phyloP scores from a whole-genome alignment of 30 jellyfish, hydroid and myxozoan genomes.

The Cassiopea xamachana region DNA sequence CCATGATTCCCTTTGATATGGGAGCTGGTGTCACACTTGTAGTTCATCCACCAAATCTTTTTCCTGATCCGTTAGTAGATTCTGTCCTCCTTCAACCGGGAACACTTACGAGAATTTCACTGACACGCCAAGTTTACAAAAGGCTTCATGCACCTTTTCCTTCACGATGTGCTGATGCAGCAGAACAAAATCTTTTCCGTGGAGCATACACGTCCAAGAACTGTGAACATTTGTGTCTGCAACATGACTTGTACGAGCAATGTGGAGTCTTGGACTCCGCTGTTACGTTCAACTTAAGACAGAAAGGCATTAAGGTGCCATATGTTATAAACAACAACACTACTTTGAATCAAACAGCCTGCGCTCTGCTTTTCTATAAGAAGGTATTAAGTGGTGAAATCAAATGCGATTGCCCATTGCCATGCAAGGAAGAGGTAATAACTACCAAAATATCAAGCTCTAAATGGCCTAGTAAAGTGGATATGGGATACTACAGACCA shows the following conservation, averaged over 20 bases:
- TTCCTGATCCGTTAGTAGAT: not conserved
- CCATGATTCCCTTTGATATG: not conserved
- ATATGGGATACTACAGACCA: slow-evolving; percentile 13
- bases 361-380: not conserved
- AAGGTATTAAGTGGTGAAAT: not conserved
- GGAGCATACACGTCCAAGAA: not conserved
- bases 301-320: not conserved
- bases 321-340: not conserved
- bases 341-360: not conserved
- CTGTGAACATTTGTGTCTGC: not conserved
- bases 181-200: not conserved
- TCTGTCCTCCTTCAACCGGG: slow-evolving; percentile 18
- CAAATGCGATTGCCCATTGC: slow-evolving; percentile 10
- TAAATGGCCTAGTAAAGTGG: slow-evolving; percentile 6
- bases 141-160: not conserved
- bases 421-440: not conserved
- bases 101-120: not conserved
- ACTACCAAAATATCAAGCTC: not conserved
- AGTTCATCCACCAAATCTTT: slow-evolving; percentile 11
- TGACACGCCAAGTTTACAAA: not conserved
- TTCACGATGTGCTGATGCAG: not conserved
- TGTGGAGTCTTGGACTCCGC: not conserved
- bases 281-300: not conserved
- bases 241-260: not conserved
- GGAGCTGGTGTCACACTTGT: not conserved